Evolutionary conservation across 2,888 invertebrate genomes (phyloP).

Genomic region (Syritta pipiens): DNA sequence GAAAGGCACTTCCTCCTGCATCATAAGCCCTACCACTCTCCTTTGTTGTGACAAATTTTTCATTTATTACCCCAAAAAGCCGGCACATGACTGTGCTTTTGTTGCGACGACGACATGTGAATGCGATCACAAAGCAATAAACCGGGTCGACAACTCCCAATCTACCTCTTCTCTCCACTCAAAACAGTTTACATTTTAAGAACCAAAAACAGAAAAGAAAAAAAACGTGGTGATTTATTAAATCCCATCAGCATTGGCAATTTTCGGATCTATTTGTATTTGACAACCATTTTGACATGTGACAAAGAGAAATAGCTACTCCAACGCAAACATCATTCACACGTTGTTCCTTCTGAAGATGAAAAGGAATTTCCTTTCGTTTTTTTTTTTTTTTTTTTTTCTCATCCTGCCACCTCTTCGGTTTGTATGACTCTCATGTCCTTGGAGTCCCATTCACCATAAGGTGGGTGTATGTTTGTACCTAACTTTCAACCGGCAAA

Average conservation of each 20-base stretch:
- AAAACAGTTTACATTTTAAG: background rate
- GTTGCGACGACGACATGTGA: no score
- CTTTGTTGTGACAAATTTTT: no score
- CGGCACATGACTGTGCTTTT: no score
- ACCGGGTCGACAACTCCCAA: no score
- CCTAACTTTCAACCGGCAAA: background rate
- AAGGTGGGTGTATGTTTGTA: background rate
- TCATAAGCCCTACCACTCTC: no score
- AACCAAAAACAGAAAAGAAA: background rate
- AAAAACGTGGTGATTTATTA: no score
- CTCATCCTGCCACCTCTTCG: background rate
- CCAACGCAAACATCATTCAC: conserved; percentile 1
- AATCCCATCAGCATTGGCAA: background rate
- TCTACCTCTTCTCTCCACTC: no score
- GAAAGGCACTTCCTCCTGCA: no score
- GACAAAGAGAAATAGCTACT: conserved; percentile 17
- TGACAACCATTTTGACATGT: conserved; percentile 26
- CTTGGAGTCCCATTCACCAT: background rate
- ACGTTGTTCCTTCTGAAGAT: background rate
- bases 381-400: background rate
- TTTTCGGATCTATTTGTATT: conserved; percentile 10
- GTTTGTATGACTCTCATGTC: background rate
- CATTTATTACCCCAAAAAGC: no score
- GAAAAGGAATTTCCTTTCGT: conserved; percentile 8
- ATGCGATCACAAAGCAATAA: no score